phyloP scores from a whole-genome alignment of 2,113 vertebrate species.

The Vombatus ursinus region DNA sequence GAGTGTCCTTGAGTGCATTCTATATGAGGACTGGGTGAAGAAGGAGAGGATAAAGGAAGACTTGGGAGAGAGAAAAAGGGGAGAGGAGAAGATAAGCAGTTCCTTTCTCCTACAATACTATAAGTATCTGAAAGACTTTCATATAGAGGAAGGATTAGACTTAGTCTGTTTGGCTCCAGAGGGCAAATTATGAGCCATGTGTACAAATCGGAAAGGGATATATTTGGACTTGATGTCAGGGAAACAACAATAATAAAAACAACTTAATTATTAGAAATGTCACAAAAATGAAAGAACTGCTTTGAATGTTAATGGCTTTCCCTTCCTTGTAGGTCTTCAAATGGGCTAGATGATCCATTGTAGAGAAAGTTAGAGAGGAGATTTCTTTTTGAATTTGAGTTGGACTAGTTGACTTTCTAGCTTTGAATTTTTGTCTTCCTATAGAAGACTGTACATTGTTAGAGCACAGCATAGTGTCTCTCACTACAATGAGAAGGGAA shows the following conservation, averaged over 20 bases:
- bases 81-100: neutral
- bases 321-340: neutral
- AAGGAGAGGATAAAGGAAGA: neutral
- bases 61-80: neutral
- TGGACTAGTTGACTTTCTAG: neutral
- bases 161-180: neutral
- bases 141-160: neutral
- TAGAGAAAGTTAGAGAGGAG: neutral
- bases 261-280: neutral
- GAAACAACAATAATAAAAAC: neutral
- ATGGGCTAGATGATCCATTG: neutral
- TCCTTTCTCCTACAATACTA: neutral
- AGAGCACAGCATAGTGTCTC: neutral
- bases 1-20: neutral
- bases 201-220: neutral
- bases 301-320: neutral
- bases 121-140: neutral
- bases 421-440: neutral
- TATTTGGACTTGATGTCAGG: neutral
- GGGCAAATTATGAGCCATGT: neutral
- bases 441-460: neutral
- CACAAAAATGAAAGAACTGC: no score
- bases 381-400: neutral
- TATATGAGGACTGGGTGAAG: neutral
- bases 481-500: neutral